Conservation (phyloP, 2,888 invertebrate species). For the Euplexia lucipara region DNA sequence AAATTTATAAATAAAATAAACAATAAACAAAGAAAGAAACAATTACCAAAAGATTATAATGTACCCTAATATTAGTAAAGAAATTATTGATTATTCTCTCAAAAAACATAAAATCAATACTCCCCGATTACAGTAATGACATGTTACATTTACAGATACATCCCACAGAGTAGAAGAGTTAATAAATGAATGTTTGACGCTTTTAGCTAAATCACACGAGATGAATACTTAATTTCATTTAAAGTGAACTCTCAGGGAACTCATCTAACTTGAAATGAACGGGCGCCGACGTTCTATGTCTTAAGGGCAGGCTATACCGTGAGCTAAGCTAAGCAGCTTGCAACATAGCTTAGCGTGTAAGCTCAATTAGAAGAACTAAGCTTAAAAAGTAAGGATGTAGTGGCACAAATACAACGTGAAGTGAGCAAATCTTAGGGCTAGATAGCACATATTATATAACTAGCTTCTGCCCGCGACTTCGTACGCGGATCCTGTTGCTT, state of each 20-base stretch:
- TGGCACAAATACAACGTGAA: background rate
- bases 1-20: too few species aligned
- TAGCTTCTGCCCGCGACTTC: too few species aligned
- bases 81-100: background rate
- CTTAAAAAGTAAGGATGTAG: too few species aligned
- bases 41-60: too few species aligned
- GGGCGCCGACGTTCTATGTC: constrained; percentile 36
- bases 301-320: constrained; percentile 4
- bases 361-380: too few species aligned
- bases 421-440: too few species aligned
- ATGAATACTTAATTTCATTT: constrained; percentile 68
- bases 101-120: background rate
- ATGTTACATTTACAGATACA: background rate
- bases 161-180: constrained; percentile 26
- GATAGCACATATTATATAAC: too few species aligned
- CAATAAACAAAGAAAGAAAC: too few species aligned
- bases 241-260: constrained; percentile 55
- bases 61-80: background rate
- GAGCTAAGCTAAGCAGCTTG: constrained; percentile 1
- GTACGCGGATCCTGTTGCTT: too few species aligned
- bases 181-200: constrained; percentile 60
- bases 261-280: constrained; percentile 67
- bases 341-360: background rate
- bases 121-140: constrained; percentile 11
- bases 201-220: constrained; percentile 63